Evolutionary conservation across 1,140 invertebrate genomes (phyloP).

Genomic region (Bombus terrestris): DNA sequence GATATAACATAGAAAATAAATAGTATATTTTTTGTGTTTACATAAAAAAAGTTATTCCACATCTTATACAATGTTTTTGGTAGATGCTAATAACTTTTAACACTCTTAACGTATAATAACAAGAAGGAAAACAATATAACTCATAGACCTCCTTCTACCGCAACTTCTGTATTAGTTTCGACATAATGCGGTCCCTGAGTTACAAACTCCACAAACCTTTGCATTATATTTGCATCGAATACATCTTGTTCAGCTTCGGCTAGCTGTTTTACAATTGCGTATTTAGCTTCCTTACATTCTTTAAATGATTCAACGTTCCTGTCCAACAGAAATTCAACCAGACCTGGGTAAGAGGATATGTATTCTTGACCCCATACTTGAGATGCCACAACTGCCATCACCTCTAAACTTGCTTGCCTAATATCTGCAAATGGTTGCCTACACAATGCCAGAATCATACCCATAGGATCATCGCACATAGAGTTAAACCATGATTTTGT

Average conservation of each 20-base stretch:
- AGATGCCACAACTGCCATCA: constrained; percentile 82
- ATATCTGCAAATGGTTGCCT: constrained; percentile 87
- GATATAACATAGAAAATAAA: constrained; percentile 50
- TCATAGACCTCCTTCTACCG: constrained; percentile 85
- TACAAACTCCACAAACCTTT: constrained; percentile 86
- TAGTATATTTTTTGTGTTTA: constrained; percentile 19
- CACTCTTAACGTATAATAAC: constrained; percentile 14
- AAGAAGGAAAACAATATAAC: background rate
- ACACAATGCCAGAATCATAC: constrained; percentile 83
- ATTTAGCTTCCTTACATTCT: constrained; percentile 89
- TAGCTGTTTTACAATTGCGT: constrained; percentile 87
- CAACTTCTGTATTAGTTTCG: constrained; percentile 86
- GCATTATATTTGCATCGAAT: constrained; percentile 86
- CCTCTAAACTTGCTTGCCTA: constrained; percentile 82
- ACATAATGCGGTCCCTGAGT: constrained; percentile 89
- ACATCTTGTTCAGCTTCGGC: constrained; percentile 83
- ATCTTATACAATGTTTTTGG: background rate
- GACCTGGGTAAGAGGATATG: constrained; percentile 84
- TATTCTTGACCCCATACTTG: constrained; percentile 86
- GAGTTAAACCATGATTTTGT: constrained; percentile 85
- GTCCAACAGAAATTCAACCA: constrained; percentile 90
- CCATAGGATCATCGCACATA: constrained; percentile 83
- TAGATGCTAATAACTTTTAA: background rate
- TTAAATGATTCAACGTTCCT: constrained; percentile 87
- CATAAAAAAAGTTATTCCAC: constrained; percentile 19